Evolutionary conservation across 2,113 vertebrate genomes (phyloP).

Genomic region (Brevimyrus niger): DNA sequence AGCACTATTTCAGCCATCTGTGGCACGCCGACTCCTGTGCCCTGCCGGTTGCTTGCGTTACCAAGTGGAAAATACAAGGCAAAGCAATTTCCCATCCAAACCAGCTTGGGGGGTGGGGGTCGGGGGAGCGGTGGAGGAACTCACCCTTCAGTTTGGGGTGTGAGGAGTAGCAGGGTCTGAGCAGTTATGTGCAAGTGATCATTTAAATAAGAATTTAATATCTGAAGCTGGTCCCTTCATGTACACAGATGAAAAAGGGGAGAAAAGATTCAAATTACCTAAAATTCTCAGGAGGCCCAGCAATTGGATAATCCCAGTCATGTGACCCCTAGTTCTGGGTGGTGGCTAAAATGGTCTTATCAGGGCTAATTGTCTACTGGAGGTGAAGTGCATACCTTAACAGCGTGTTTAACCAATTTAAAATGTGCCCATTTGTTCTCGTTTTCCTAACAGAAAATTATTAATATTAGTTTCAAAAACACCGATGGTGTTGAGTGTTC

Average conservation of each 20-base stretch:
- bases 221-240: not conserved
- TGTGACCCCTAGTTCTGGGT: not conserved
- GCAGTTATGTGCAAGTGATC: not conserved
- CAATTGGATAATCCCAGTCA: not conserved
- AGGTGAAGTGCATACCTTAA: not conserved
- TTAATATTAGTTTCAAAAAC: not conserved
- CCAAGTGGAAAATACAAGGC: slow-evolving; percentile 14
- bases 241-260: not conserved
- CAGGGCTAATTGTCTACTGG: not conserved
- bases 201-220: not conserved
- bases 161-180: not conserved
- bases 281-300: not conserved
- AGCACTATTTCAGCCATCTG: slow-evolving; percentile 47
- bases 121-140: not conserved
- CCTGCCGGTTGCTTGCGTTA: slow-evolving; percentile 38
- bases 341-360: not conserved
- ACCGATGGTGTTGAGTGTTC: not conserved
- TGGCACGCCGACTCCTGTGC: slow-evolving; percentile 32
- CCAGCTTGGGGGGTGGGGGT: not conserved
- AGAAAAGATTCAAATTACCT: not conserved
- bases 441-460: not conserved
- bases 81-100: not conserved
- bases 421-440: not conserved
- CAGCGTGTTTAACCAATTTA: not conserved
- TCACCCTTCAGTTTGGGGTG: not conserved